Conservation (phyloP, 2,113 vertebrate genomes). For the Dendrocopos noguchii region DNA sequence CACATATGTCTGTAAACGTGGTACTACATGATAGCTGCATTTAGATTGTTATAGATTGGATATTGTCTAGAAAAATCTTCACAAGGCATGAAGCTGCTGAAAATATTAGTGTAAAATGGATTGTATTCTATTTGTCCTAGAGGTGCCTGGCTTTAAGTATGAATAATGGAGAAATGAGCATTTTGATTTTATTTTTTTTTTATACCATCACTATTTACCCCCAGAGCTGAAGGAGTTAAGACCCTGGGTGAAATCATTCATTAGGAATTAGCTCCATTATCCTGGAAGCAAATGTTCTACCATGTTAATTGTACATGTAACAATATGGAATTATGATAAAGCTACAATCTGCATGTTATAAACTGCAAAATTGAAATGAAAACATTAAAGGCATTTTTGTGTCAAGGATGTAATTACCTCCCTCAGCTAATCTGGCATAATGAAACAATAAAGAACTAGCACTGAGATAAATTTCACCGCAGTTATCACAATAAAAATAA, state of each 20-base stretch:
- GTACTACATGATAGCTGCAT: neutral
- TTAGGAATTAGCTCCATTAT: constrained; percentile 73
- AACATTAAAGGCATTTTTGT: constrained; percentile 73
- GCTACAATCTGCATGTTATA: constrained; percentile 67
- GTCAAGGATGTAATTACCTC: constrained; percentile 74
- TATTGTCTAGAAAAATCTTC: neutral
- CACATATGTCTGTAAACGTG: neutral
- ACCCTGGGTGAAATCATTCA: constrained; percentile 62
- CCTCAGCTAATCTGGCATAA: constrained; percentile 66
- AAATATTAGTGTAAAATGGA: constrained; percentile 24
- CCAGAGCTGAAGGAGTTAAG: constrained; percentile 65
- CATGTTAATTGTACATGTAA: constrained; percentile 60
- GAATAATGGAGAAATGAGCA: constrained; percentile 4
- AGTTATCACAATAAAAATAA: constrained; percentile 77
- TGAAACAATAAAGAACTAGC: constrained; percentile 69
- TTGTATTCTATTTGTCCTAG: constrained; percentile 20
- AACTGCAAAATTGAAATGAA: constrained; percentile 69
- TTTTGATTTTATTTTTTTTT: constrained; percentile 29
- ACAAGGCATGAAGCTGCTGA: constrained; percentile 3
- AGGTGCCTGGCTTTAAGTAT: constrained; percentile 38
- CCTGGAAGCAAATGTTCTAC: constrained; percentile 60
- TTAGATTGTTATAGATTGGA: neutral
- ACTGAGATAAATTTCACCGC: constrained; percentile 68
- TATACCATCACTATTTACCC: constrained; percentile 48
- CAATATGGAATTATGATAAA: constrained; percentile 69